A percentile compares a stretch with the other conserved stretches of the same genome.
These are phyloP conservation scores for Glossophaga mutica DNA, from an alignment of 2,797 vertebrate species.

Conservation along the genomic window DNA sequence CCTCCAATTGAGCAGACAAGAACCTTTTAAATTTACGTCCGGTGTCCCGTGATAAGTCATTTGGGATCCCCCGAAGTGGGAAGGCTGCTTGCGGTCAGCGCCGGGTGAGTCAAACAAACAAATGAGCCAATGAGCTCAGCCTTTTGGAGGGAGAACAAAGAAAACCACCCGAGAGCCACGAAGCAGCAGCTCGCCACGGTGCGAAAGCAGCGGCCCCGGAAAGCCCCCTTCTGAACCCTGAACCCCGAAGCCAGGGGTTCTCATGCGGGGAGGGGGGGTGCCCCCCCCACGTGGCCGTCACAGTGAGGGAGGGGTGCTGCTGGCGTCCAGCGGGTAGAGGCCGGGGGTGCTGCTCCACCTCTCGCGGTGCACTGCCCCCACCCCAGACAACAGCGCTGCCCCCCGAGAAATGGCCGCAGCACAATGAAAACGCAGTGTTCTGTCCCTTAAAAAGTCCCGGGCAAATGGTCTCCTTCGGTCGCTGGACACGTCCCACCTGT, in stretches of 20 bases:
- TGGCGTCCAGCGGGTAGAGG: background rate
- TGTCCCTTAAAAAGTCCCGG: background rate
- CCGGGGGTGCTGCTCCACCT: background rate
- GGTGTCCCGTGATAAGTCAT: conserved; percentile 41
- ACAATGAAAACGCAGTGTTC: background rate
- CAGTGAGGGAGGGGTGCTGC: background rate
- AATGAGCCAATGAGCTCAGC: conserved; percentile 45
- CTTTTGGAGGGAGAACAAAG: conserved; percentile 44
- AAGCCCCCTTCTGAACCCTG: background rate
- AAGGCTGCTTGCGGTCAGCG: conserved; percentile 39
- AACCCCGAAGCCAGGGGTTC: background rate
- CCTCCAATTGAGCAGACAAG: background rate
- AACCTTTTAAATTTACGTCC: conserved; percentile 8
- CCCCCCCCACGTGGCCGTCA: background rate
- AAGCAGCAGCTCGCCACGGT: fast-evolving
- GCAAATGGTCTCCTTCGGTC: background rate
- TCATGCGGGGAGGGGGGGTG: fast-evolving
- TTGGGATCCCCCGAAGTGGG: conserved; percentile 41
- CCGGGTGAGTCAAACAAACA: conserved; percentile 46
- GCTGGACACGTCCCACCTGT: background rate
- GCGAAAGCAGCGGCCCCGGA: fast-evolving
- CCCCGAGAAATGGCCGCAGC: fast-evolving
- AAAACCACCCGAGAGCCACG: background rate
- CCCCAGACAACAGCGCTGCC: fast-evolving
- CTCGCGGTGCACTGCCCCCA: background rate